Evolutionary conservation across 2,888 invertebrate species (phyloP).

Genomic region (Aphelenchoides bicaudatus): DNA sequence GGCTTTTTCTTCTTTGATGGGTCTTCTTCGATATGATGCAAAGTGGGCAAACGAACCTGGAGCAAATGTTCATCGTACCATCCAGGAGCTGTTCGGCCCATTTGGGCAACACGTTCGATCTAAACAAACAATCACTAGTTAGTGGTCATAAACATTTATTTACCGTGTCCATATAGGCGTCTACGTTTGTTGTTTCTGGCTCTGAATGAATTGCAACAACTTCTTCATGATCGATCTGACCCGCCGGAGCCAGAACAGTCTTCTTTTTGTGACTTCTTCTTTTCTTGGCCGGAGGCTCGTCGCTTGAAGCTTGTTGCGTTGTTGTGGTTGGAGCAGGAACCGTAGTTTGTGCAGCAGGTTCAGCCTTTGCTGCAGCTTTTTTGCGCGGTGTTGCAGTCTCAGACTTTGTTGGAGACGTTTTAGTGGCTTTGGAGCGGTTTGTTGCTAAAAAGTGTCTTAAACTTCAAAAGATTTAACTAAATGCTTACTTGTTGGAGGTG

Average conservation of each 20-base stretch:
- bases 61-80: constrained; percentile 5
- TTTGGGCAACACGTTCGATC: constrained; percentile 21
- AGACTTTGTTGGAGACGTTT: too few relatives aligned
- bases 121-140: constrained; percentile 7
- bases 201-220: neutral
- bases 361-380: neutral
- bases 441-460: too few relatives aligned
- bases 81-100: constrained; percentile 18
- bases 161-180: constrained; percentile 20
- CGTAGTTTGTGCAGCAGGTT: neutral
- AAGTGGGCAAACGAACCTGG: neutral
- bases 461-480: too few relatives aligned
- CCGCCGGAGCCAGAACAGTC: neutral
- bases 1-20: neutral
- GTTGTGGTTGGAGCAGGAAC: too few relatives aligned
- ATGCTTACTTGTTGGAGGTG: too few relatives aligned
- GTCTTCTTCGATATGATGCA: neutral
- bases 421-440: constrained; percentile 5
- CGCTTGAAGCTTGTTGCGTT: too few relatives aligned
- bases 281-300: constrained; percentile 1
- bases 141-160: neutral
- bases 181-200: constrained; percentile 12
- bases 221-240: neutral
- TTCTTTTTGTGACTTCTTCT: constrained; percentile 8
- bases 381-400: neutral